These are phyloP conservation scores for Varanus salvator DNA, from an alignment of 2,113 vertebrate species.

Conservation along the genomic window DNA sequence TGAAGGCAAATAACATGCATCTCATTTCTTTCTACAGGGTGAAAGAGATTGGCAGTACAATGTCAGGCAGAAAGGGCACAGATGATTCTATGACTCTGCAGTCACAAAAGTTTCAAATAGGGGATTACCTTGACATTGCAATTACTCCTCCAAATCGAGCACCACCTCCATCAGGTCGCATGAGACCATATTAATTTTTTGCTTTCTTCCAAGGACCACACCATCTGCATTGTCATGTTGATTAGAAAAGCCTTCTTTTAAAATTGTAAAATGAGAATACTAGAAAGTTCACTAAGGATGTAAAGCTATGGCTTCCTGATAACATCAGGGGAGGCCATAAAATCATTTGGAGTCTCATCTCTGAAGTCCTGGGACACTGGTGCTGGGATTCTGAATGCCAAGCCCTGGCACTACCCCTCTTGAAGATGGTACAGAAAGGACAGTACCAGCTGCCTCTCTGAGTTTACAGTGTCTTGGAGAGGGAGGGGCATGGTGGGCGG, in stretches of 20 bases:
- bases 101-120: conserved; percentile 98
- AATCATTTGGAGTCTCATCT: too few relatives aligned
- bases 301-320: too few relatives aligned
- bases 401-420: too few relatives aligned
- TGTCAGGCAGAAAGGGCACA: conserved; percentile 93
- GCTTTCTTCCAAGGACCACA: conserved; percentile 25
- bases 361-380: too few relatives aligned
- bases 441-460: too few relatives aligned
- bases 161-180: conserved; percentile 87
- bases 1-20: neutral
- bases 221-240: conserved; percentile 50
- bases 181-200: conserved; percentile 89
- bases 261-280: conserved; percentile 60
- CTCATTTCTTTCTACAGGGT: conserved; percentile 79
- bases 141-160: conserved; percentile 95
- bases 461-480: too few relatives aligned
- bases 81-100: conserved; percentile 97
- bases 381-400: too few relatives aligned
- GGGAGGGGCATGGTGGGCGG: too few relatives aligned
- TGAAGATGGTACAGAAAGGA: too few relatives aligned
- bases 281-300: conserved; percentile 54
- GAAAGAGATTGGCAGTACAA: conserved; percentile 94
- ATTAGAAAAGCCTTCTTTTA: conserved; percentile 69
- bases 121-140: conserved; percentile 96
- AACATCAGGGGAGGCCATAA: too few relatives aligned